Evolutionary conservation across 2,113 vertebrate genomes (phyloP).

Genomic region (Prionailurus bengalensis): DNA sequence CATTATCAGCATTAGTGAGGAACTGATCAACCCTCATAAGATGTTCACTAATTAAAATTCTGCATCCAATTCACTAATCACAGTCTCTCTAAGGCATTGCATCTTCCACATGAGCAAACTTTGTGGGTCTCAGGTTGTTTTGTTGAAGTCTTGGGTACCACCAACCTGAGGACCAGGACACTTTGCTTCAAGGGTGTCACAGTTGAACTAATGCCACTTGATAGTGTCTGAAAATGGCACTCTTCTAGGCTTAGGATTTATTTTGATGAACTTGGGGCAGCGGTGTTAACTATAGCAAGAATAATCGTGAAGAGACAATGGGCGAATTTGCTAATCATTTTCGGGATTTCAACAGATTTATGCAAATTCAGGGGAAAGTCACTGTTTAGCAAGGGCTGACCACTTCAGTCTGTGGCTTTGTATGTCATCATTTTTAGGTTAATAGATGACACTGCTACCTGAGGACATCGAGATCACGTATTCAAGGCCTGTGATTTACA

Average conservation of each 20-base stretch:
- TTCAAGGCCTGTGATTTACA: background rate
- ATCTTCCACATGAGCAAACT: background rate
- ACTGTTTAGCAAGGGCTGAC: background rate
- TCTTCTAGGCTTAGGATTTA: background rate
- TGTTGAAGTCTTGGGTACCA: background rate
- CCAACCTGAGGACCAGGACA: background rate
- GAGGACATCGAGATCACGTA: background rate
- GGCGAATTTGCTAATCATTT: background rate
- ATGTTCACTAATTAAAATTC: slow-evolving; percentile 33
- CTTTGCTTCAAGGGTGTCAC: background rate
- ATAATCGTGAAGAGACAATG: background rate
- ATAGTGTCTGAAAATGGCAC: background rate
- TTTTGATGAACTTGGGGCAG: background rate
- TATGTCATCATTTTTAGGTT: background rate
- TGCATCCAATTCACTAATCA: background rate
- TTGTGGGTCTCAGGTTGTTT: background rate
- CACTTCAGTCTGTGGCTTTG: background rate
- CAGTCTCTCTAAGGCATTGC: background rate
- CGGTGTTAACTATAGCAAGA: background rate
- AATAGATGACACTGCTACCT: background rate
- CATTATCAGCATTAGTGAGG: background rate
- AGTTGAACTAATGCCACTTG: background rate
- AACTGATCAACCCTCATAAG: background rate
- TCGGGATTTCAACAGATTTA: background rate
- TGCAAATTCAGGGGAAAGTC: background rate